These are phyloP conservation scores for Probaryconus sp. DNA, from an alignment of 1,140 invertebrate genomes.

Conservation along the genomic window DNA sequence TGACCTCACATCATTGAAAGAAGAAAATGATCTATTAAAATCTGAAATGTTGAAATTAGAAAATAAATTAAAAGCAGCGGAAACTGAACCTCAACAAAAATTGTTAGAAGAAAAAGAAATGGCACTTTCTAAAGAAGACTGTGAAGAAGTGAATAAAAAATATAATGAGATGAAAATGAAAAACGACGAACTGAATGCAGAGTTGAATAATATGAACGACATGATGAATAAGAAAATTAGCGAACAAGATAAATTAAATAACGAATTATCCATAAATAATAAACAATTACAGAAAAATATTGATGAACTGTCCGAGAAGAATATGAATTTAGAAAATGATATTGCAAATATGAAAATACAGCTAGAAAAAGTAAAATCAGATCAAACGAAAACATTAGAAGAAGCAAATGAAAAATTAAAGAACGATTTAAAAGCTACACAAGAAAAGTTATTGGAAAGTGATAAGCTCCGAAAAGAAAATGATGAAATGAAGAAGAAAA, in stretches of 20 bases:
- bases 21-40: neutral
- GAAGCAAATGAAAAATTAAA: neutral
- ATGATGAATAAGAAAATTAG: neutral
- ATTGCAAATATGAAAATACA: neutral
- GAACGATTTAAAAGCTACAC: neutral
- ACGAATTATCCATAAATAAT: too few relatives aligned
- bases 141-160: conserved; percentile 4
- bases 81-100: neutral
- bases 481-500: conserved; percentile 8
- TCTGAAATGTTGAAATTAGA: too few relatives aligned
- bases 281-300: too few relatives aligned
- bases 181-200: conserved; percentile 1
- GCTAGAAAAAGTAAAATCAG: conserved; percentile 2
- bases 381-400: neutral
- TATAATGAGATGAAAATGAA: neutral
- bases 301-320: neutral
- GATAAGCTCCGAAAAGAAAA: neutral
- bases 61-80: neutral
- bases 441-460: too few relatives aligned
- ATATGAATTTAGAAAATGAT: conserved; percentile 4
- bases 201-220: neutral
- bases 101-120: too few relatives aligned
- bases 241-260: neutral
- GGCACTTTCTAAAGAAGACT: too few relatives aligned
- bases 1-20: too few relatives aligned